phyloP scores from a whole-genome alignment of 1,140 invertebrate species.

The Achatina immaculata region DNA sequence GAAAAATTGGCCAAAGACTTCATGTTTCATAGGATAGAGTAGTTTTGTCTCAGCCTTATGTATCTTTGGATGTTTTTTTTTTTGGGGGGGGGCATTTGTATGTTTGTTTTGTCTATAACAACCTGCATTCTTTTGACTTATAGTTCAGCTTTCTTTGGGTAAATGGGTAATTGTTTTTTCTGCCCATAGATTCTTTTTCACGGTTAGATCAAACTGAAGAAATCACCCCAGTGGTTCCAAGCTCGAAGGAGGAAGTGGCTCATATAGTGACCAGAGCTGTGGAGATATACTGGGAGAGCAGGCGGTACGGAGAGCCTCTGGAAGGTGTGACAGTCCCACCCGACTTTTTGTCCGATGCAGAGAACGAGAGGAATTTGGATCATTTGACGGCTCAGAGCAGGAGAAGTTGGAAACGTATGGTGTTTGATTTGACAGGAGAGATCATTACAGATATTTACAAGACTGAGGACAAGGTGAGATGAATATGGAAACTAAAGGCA shows the following conservation, averaged over 20 bases:
- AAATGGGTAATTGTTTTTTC: no score
- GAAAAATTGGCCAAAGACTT: no score
- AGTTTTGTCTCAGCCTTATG: no score
- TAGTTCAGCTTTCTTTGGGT: no score
- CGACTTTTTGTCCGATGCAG: constrained; percentile 48
- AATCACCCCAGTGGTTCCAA: constrained; percentile 56
- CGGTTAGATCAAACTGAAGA: no score
- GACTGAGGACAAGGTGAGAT: constrained; percentile 56
- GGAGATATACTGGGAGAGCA: constrained; percentile 61
- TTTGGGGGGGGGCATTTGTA: no score
- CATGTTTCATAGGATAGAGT: no score
- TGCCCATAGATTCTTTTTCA: no score
- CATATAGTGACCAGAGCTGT: constrained; percentile 58
- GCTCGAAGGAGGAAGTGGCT: constrained; percentile 57
- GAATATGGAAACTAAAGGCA: background rate
- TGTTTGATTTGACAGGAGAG: constrained; percentile 80
- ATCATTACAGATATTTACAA: constrained; percentile 73
- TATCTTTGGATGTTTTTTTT: no score
- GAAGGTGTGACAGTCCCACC: constrained; percentile 53
- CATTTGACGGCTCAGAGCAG: constrained; percentile 58
- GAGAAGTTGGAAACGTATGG: constrained; percentile 70
- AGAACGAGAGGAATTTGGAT: constrained; percentile 47
- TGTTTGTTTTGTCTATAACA: no score
- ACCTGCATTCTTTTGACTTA: no score
- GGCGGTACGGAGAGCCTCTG: constrained; percentile 58